These are phyloP conservation scores for Siniperca chuatsi DNA, from an alignment of 2,113 vertebrate genomes.

Conservation along the genomic window DNA sequence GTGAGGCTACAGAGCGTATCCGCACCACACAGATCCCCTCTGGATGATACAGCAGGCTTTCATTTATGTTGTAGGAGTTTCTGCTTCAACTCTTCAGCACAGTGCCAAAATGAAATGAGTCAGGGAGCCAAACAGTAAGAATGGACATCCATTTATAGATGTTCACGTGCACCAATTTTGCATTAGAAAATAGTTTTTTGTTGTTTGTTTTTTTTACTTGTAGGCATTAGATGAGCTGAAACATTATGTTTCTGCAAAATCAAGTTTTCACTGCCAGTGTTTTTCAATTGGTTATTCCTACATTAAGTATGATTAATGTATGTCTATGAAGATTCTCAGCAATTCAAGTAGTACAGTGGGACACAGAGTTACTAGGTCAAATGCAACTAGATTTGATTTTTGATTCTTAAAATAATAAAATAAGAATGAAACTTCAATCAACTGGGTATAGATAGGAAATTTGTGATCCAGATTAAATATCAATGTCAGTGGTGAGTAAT, in stretches of 20 bases:
- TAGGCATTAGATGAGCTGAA: not conserved
- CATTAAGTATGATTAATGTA: not conserved
- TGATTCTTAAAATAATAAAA: not conserved
- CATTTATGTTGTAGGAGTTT: constrained; percentile 14
- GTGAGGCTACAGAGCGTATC: constrained; percentile 20
- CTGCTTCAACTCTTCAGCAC: not conserved
- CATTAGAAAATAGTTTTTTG: not conserved
- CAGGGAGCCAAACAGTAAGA: too few species aligned
- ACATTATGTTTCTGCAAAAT: not conserved
- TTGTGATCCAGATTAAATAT: not conserved
- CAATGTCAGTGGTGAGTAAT: too few species aligned
- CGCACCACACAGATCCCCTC: constrained; percentile 21
- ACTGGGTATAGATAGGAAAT: not conserved
- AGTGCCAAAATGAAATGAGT: not conserved
- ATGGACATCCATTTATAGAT: not conserved
- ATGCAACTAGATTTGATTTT: not conserved
- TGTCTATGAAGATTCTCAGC: not conserved
- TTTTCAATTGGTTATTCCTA: not conserved
- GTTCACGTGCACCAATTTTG: not conserved
- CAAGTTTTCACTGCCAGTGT: not conserved
- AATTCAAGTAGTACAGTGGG: not conserved
- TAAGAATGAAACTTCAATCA: not conserved
- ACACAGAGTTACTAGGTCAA: not conserved
- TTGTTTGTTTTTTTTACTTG: not conserved
- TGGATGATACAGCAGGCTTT: constrained; percentile 8